Base-by-base conservation (phyloP, 2,888 invertebrate genomes). In the Meteorus colon region DNA sequence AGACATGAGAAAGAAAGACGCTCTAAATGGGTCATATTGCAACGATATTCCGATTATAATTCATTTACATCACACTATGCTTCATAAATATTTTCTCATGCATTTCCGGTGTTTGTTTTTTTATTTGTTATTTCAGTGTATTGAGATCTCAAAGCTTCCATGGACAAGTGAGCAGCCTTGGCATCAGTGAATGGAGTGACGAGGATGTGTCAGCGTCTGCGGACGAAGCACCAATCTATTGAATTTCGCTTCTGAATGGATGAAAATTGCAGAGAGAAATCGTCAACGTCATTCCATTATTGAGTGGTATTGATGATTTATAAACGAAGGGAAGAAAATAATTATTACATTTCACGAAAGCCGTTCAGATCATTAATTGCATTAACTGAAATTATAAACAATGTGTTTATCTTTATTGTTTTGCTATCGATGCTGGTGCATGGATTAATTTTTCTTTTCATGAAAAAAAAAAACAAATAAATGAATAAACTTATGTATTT, bases 111-210 rank as follows among this genome's bases (percentile, higher is more conserved):
- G 55, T 65, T 37, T 65, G 19, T 34, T 34, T 63, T 29, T 63
- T 45, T 73, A 41, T 31, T 66, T 79, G 72, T 82, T 75, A 72
- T 88, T 88, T 75, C 91, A 92, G 91, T 86, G 93, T 93, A 81
- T 90, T 92, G 78, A 91, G 93, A 83, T 93, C 93, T 82, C 93
- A 92, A 88, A 93, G 93, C 79, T 93, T 93, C 89, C 92, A 93
- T 88, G 92, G 92, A 66, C 92, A 91, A 48, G 90, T 91, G 82
- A 85, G 90, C n/a, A 48, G 19, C 80, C 85, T 89, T 77, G 90
- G 90, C 19, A 85, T 90, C 34, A 89, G 87, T 74, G 86, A 86
- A 71, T 86, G 86, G 84, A 86, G 86, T 70, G 86, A 86, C 55
- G 86, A 86, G 66, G 86, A 86, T 73, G 78, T 86, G 31, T 81